These are phyloP conservation scores for Tetramorium parvispinum DNA, from an alignment of 1,140 invertebrate genomes.

Conservation along the genomic window DNA sequence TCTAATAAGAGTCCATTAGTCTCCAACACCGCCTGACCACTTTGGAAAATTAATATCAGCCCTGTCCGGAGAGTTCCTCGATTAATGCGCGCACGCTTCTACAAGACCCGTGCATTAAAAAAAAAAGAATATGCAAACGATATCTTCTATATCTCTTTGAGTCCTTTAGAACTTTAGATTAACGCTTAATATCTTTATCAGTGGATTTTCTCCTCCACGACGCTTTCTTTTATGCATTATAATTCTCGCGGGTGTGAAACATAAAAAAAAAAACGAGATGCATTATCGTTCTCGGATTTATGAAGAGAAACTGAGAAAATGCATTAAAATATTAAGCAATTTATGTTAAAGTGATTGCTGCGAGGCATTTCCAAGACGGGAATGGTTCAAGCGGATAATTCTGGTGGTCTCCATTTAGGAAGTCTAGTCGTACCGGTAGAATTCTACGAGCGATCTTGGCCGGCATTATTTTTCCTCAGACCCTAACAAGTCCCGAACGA, in stretches of 20 bases:
- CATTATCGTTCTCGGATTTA: neutral
- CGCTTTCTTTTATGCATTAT: neutral
- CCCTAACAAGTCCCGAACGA: slow-evolving; percentile 57
- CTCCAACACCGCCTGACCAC: slow-evolving; percentile 51
- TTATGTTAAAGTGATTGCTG: slow-evolving; percentile 65
- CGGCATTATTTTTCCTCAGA: slow-evolving; percentile 66
- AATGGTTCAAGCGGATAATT: slow-evolving; percentile 53
- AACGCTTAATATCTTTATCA: slow-evolving; percentile 10
- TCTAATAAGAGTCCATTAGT: slow-evolving; percentile 58
- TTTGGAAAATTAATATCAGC: slow-evolving; percentile 55
- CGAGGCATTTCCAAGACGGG: slow-evolving; percentile 2
- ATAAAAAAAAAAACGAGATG: neutral
- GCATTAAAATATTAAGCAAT: slow-evolving; percentile 73
- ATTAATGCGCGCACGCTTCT: slow-evolving; percentile 36
- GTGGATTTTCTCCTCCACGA: neutral
- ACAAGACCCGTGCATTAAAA: slow-evolving; percentile 7
- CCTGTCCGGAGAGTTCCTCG: slow-evolving; percentile 39
- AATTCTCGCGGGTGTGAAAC: neutral
- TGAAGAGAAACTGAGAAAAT: neutral
- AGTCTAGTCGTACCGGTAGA: slow-evolving; percentile 18
- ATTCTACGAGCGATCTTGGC: slow-evolving; percentile 40
- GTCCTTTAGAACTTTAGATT: slow-evolving; percentile 1
- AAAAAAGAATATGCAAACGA: slow-evolving; percentile 35
- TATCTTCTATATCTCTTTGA: slow-evolving; percentile 28
- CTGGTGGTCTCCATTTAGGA: slow-evolving; percentile 51